phyloP scores from a whole-genome alignment of 2,888 invertebrate genomes.

The Ypsolopha sequella region DNA sequence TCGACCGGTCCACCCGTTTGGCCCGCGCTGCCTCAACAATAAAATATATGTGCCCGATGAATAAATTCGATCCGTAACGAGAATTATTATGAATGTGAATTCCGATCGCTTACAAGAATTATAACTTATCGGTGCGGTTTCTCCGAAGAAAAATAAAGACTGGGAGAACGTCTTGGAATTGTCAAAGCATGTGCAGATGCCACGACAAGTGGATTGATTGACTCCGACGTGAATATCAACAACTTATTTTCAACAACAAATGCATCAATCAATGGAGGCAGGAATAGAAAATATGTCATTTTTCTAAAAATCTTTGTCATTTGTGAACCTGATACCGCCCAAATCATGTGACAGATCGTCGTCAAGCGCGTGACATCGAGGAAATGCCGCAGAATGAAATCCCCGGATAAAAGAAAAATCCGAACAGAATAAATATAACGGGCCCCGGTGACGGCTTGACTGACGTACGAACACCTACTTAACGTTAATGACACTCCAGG shows the following conservation, averaged over 20 bases:
- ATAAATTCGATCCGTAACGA: constrained; percentile 66
- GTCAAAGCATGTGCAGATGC: background rate
- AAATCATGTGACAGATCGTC: constrained; percentile 51
- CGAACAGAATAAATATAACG: constrained; percentile 1
- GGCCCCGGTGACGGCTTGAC: constrained; percentile 6
- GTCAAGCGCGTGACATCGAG: background rate
- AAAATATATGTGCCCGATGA: constrained; percentile 56
- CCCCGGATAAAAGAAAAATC: constrained; percentile 18
- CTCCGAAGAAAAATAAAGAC: background rate
- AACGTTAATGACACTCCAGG: constrained; percentile 4
- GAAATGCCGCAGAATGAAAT: constrained; percentile 10
- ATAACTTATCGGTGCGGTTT: constrained; percentile 5
- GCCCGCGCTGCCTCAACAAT: constrained; percentile 37
- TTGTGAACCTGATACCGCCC: constrained; percentile 41
- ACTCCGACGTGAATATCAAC: too few relatives aligned
- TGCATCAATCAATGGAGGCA: too few relatives aligned
- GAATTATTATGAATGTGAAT: constrained; percentile 51
- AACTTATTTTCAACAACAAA: too few relatives aligned
- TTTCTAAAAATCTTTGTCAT: background rate
- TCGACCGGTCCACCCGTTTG: too few relatives aligned
- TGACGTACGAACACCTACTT: constrained; percentile 6
- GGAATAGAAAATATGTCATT: too few relatives aligned
- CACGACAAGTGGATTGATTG: background rate
- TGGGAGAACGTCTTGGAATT: too few relatives aligned
- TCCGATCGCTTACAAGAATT: constrained; percentile 22